A percentile compares a stretch with the other conserved stretches of the same genome.
These are phyloP conservation scores for Meriones unguiculatus DNA, from an alignment of 2,113 vertebrate genomes.

Conservation along the genomic window DNA sequence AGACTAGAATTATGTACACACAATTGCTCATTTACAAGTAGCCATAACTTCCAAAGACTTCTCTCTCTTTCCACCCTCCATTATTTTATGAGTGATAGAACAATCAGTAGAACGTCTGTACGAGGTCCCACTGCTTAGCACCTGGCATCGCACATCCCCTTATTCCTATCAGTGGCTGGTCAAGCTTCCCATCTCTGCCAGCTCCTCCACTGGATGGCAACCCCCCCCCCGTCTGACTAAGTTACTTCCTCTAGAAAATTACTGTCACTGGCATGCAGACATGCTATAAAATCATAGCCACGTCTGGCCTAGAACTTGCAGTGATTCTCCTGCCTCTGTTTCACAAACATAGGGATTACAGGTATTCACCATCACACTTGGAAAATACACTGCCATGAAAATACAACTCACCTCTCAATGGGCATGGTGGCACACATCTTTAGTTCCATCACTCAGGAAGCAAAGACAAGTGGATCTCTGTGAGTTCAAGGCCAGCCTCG, in stretches of 20 bases:
- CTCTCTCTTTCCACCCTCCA: not conserved
- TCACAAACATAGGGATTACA: not conserved
- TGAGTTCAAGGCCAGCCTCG: not conserved
- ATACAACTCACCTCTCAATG: not conserved
- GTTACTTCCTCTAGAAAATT: not conserved
- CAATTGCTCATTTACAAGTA: not conserved
- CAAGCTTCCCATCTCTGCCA: not conserved
- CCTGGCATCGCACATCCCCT: not conserved
- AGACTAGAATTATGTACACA: not conserved
- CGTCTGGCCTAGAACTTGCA: not conserved
- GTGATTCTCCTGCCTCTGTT: not conserved
- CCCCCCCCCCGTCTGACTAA: not conserved
- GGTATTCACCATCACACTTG: not conserved
- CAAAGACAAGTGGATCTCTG: not conserved
- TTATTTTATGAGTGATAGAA: not conserved
- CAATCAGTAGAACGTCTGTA: not conserved
- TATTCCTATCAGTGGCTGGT: not conserved
- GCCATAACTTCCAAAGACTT: not conserved
- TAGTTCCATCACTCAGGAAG: not conserved
- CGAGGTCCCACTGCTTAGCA: not conserved
- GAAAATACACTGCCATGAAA: not conserved
- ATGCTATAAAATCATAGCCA: not conserved
- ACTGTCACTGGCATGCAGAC: not conserved
- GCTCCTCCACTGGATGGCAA: not conserved
- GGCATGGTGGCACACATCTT: not conserved